Evolutionary conservation across 35 echinoderm and acorn worm species (phyloP).

Genomic region (Apostichopus californicus): DNA sequence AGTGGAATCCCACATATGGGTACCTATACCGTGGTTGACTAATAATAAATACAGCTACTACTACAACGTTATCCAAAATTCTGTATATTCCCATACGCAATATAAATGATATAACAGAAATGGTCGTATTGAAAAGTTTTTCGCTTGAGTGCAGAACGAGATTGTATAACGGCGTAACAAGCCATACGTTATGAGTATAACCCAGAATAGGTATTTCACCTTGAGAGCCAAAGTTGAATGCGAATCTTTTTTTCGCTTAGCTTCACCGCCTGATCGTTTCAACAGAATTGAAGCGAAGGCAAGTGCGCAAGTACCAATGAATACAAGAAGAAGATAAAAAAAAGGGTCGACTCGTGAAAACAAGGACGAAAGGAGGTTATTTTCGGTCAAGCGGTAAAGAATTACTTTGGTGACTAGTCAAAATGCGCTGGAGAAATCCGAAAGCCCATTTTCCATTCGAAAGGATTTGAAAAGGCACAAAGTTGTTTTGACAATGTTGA

Average conservation of each 20-base stretch:
- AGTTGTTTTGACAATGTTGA: constrained; percentile 18
- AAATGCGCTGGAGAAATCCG: constrained; percentile 1
- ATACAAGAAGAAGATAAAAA: not conserved
- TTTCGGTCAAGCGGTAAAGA: not conserved
- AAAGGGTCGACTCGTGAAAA: not conserved
- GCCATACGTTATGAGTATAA: not conserved
- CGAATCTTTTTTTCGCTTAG: not conserved
- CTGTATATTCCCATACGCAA: no score
- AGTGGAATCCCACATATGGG: no score
- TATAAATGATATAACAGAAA: no score
- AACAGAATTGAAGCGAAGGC: not conserved
- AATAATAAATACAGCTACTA: no score
- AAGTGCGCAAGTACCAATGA: not conserved
- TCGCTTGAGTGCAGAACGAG: not conserved
- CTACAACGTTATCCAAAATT: no score
- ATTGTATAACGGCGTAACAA: not conserved
- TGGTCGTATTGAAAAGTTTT: not conserved
- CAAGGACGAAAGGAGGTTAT: not conserved
- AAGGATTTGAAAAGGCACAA: constrained; percentile 15
- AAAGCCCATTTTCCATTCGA: constrained; percentile 14
- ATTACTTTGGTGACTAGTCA: not conserved
- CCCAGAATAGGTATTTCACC: not conserved
- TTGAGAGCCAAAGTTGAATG: constrained; percentile 1
- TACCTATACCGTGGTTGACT: no score
- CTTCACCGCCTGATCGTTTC: not conserved